Evolutionary conservation across 1,140 invertebrate genomes (phyloP), one percentile per base, ranked within the genome.

Genomic region (Trichonephila clavipes): DNA sequence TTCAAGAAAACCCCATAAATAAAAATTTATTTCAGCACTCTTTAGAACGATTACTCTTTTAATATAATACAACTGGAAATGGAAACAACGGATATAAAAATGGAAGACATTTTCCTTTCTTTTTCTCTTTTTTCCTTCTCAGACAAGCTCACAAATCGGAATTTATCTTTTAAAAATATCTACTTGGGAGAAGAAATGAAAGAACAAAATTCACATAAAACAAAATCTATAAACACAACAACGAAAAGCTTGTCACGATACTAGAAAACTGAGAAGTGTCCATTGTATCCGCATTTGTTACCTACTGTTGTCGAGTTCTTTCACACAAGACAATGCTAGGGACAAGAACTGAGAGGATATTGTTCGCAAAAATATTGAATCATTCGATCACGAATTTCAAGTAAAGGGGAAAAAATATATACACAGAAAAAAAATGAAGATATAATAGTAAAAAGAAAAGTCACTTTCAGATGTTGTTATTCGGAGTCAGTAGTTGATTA

Each of bases 221-320:
- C 51, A 62, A 28, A 34, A 5, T 62, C 51, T 87, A n/a, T 62
- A 87, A 87, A 87, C 59, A 12, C 28, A 59, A 87, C 85, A 59
- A 87, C 58, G 59, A 64, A 87, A 28, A 34, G 14, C 24, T 62
- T 87, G 85, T 87, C 59, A 64, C 28, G 85, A 28, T 24, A 87
- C 12, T 24, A 59, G 59, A 87, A 87, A 2, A 18, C 44, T 28
- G 24, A 28, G 24, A 87, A 87, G 85, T 87, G 28, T 62, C 85
- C 14, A 87, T 87, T 87, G 85, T 87, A 34, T 87, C 58, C 28
- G 59, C 24, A 87, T 87, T 87, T 62, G 82, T 83, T 83, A 83
- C 40, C 40, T n/a, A 19, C 21, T n/a, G 28, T 51, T 51, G 83
- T 58, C 58, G 58, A 59, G 28, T 62, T 62, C 59, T 62, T 64